Conservation (phyloP, 2,797 vertebrate genomes). For the Cyclopterus lumpus region DNA sequence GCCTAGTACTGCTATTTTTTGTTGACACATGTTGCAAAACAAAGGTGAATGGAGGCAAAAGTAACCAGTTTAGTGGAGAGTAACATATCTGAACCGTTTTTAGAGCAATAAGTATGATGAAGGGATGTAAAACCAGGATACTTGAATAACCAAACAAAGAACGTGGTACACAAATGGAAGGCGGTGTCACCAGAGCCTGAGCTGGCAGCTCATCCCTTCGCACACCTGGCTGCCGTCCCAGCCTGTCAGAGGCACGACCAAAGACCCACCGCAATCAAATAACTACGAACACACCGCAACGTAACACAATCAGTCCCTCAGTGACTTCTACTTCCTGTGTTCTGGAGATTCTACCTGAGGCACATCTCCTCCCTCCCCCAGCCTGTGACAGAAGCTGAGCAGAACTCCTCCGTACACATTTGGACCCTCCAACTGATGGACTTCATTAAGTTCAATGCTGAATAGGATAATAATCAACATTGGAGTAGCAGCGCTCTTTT, state of each 20-base stretch:
- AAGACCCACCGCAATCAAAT: conserved; percentile 67
- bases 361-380: conserved; percentile 32
- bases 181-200: conserved; percentile 47
- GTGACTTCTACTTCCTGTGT: conserved; percentile 47
- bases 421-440: conserved; percentile 8
- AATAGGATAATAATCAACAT: not conserved
- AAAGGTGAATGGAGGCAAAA: not conserved
- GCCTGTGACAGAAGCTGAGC: conserved; percentile 49
- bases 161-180: conserved; percentile 32
- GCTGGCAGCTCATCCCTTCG: conserved; percentile 63
- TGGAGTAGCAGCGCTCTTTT: conserved; percentile 1
- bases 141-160: conserved; percentile 20
- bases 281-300: conserved; percentile 60
- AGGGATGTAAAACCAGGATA: not conserved
- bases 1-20: not conserved
- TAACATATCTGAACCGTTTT: not conserved
- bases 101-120: not conserved
- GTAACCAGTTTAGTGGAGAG: not conserved
- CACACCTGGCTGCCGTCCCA: conserved; percentile 66
- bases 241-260: conserved; percentile 61
- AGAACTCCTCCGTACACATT: conserved; percentile 33
- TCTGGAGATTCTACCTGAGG: conserved; percentile 46
- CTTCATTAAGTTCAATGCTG: not conserved
- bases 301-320: conserved; percentile 65
- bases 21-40: not conserved